phyloP scores from a whole-genome alignment of 2,888 invertebrate genomes.

The Pyrrhia umbra region DNA sequence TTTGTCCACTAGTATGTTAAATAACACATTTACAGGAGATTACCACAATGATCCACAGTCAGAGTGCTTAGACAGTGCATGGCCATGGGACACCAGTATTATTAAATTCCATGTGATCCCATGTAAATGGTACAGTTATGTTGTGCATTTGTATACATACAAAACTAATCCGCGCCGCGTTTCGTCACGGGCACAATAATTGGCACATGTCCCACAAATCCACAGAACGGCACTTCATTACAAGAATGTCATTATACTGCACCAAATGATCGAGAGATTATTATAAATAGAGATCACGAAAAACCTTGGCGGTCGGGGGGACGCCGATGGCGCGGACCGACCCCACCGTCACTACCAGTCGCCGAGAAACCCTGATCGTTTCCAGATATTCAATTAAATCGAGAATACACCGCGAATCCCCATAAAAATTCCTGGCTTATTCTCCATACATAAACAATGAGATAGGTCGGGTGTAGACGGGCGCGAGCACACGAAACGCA shows the following conservation, averaged over 20 bases:
- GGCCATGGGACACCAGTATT: slow-evolving; percentile 34
- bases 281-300: slow-evolving; percentile 87
- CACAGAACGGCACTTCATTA: slow-evolving; percentile 86
- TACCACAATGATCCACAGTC: slow-evolving; percentile 36
- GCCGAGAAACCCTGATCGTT: slow-evolving; percentile 69
- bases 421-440: slow-evolving; percentile 88
- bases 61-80: slow-evolving; percentile 22
- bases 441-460: slow-evolving; percentile 91
- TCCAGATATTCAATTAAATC: slow-evolving; percentile 81
- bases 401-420: slow-evolving; percentile 79
- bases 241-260: slow-evolving; percentile 89
- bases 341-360: slow-evolving; percentile 69
- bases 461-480: slow-evolving; percentile 88
- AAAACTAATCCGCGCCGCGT: slow-evolving; percentile 76
- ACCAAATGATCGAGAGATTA: slow-evolving; percentile 87
- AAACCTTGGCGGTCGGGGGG: slow-evolving; percentile 82
- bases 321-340: slow-evolving; percentile 75
- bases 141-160: slow-evolving; percentile 83
- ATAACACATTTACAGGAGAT: slow-evolving; percentile 47
- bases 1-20: slow-evolving; percentile 44
- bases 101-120: slow-evolving; percentile 64
- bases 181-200: slow-evolving; percentile 86
- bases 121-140: slow-evolving; percentile 69
- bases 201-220: slow-evolving; percentile 89
- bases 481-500: slow-evolving; percentile 87